Evolutionary conservation across 2,797 vertebrate genomes (phyloP), one percentile per base, ranked within the genome.

Genomic region (Cossypha caffra): DNA sequence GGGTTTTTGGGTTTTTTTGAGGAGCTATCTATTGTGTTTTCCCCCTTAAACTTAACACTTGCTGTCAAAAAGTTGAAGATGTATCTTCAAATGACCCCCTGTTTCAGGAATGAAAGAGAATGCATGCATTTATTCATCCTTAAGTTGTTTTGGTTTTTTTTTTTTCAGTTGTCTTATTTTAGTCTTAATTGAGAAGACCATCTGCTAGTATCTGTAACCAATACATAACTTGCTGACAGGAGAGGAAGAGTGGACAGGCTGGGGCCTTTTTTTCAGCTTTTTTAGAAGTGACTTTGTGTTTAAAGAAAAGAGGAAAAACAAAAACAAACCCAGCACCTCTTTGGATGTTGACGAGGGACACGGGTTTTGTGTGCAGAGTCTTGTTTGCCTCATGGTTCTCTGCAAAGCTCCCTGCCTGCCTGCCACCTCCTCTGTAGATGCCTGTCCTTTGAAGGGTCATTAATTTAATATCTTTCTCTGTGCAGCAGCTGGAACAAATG

Each of bases 401-500:
- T 52, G 42, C 2, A 3, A 73, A 37, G 62, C 37, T 92, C 86
- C 48, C 38, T 82, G 89, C 42, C 59, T 3, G 12, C 40, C 78
- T 57, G 29, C 2, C 0, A 47, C 52, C 85, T 79, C 57, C 75
- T 90, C 87, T 81, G 81, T 92, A 37, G 59, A 79, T 69, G 21
- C 0, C 1, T 4, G 24, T 69, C 86, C 81, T 93, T 89, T 87
- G 91, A 92, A 92, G 87, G 84, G 83, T 76, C 33, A 9, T 89
- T 83, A 76, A 79, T 90, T 94, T 92, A 90, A 90, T 94, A 87
- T 86, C 71, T 86, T 72, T 81, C 76, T 75, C 90, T 78, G 86
- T 18, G 17, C 88, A 92, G 93, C 94, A 91, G 85, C 94, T 96
- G 96, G 90, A 93, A 95, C 90, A 96, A 96, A 96, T 95, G 95